phyloP scores from a whole-genome alignment of 2,113 vertebrate genomes.

The mouse (Mus musculus) region DNA sequence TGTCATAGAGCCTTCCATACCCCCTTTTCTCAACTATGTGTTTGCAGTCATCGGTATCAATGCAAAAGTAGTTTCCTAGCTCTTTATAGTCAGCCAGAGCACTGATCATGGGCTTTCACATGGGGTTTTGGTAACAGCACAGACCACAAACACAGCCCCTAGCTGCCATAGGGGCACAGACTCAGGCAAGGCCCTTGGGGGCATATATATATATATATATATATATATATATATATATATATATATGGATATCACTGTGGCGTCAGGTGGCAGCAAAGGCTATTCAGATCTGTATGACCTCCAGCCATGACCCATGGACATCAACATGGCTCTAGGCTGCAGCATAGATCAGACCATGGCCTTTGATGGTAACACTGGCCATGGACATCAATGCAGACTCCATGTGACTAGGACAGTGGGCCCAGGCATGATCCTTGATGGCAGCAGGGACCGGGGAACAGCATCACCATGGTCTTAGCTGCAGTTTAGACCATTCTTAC shows the following conservation, averaged over 20 bases:
- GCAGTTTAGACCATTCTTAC: not conserved
- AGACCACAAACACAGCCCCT: not conserved
- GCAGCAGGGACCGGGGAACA: not conserved
- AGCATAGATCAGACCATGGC: not conserved
- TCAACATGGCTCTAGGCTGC: not conserved
- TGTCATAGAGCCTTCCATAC: not conserved
- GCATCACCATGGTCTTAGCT: not conserved
- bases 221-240: no score
- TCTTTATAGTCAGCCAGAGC: not conserved
- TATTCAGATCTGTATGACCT: not conserved
- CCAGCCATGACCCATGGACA: not conserved
- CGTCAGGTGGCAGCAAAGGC: not conserved
- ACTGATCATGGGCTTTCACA: not conserved
- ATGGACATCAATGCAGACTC: not conserved
- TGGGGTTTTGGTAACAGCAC: not conserved
- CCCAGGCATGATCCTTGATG: not conserved
- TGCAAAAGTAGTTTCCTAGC: not conserved
- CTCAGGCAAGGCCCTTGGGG: not conserved
- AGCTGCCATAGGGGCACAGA: not conserved
- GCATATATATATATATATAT: not conserved
- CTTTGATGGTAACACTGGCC: not conserved
- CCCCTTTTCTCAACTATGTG: not conserved
- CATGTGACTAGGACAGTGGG: no score
- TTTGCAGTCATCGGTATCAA: not conserved
- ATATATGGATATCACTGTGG: not conserved